Base-by-base conservation (phyloP, 2,797 vertebrate species). In the Myotis vivesi region DNA sequence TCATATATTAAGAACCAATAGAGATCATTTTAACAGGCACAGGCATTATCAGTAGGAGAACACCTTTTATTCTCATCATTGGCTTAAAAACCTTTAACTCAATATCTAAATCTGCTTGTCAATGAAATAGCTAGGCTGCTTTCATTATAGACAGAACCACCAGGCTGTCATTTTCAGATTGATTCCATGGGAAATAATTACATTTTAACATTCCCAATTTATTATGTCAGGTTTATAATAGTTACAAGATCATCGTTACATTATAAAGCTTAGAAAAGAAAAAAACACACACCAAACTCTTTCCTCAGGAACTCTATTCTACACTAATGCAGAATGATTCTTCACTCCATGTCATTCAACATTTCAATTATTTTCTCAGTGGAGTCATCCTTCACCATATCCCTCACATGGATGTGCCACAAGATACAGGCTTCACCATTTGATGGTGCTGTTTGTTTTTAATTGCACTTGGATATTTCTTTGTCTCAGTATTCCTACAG, bases 161-260 rank as follows among this genome's bases (percentile, higher is more conserved):
- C 8, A 91, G 66, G 13, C 28, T 96, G 86, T 91, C 96, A 79
- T 87, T 96, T 96, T 89, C 89, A 96, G 89, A 96, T 83, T 89
- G 71, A 95, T 68, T 92, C 75, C 86, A 44, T 90, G 95, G 62
- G 80, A 95, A 96, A 96, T 89, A 94, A 96, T 94, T 87, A 72
- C 88, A 91, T 82, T 91, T 96, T 96, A 97, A 94, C 91, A 89
- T 77, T 84, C 11, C 44, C 80, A 87, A 93, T 89, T 94, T 94
- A 84, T 89, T 91, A 89, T 96, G 91, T 93, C 92, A 94, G 49
- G 12, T 81, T 95, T 84, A 66, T 94, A 95, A 92, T 87, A 72
- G 30, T 92, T 80, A 83, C 57, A 91, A 57, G 89, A 89, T 93
- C 76, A 91, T 95, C 30, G 66, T 90, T 83, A 38, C 73, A 79